A percentile compares a stretch with the other conserved stretches of the same genome.
phyloP scores from a whole-genome alignment of 2,113 vertebrate genomes.

The Phodopus roborovskii region DNA sequence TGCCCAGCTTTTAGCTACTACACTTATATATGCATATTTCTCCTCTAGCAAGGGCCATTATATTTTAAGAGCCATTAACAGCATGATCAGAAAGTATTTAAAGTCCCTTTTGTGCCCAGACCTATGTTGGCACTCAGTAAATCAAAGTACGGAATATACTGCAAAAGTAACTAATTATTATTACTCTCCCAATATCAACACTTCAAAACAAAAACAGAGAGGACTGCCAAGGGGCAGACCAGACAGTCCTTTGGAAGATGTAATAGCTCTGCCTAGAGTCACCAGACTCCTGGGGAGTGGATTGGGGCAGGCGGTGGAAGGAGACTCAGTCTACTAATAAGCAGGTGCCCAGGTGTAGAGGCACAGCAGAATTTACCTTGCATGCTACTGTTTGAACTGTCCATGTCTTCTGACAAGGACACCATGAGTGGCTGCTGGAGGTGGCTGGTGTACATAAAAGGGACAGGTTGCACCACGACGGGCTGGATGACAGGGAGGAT shows the following conservation, averaged over 20 bases:
- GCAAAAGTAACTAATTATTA: neutral
- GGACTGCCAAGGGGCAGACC: neutral
- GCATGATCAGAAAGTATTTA: neutral
- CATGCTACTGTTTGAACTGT: conserved; percentile 86
- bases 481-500: conserved; percentile 93
- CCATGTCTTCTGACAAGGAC: conserved; percentile 90
- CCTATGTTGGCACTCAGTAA: neutral
- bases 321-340: rapidly evolving
- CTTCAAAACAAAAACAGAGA: neutral
- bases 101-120: neutral
- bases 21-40: neutral
- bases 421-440: conserved; percentile 94
- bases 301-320: neutral
- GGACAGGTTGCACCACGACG: conserved; percentile 93
- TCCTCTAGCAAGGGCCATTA: neutral
- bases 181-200: conserved; percentile 34
- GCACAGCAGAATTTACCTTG: conserved; percentile 83
- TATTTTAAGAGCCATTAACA: neutral
- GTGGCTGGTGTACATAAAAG: conserved; percentile 93
- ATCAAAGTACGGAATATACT: neutral
- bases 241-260: neutral
- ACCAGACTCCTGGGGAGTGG: neutral
- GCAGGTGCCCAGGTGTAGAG: neutral
- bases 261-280: neutral
- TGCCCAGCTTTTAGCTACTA: neutral